Evolutionary conservation across 2,888 invertebrate genomes (phyloP), one percentile per base, ranked within the genome.

Genomic region (Criorhina ranunculi): DNA sequence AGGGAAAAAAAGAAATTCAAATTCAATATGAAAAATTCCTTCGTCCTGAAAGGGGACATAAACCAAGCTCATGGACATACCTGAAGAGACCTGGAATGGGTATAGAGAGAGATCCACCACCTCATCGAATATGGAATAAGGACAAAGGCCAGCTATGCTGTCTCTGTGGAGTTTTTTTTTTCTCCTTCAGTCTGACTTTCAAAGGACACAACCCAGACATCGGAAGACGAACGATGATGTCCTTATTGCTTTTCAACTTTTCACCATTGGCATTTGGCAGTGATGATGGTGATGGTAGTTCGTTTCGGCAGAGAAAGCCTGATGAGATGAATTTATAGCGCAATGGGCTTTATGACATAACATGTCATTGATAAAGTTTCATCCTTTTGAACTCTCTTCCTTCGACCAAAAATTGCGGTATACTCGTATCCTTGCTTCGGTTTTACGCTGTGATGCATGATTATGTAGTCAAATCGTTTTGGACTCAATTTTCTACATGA

Each of bases 401-500:
- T 19, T 35, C n/a, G 33, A 31, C 12, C 49, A 46, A 11, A 46
- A 11, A 6, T 4, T 67, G 19, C 59, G 29, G 31, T 8, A 11
- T n/a, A n/a, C n/a, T n/a, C n/a, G n/a, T 57, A 42, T 69, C 67
- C 67, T 77, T 49, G 51, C 19, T 37, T 42, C n/a, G 42, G 49
- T 31, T 44, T 44, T 51, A 40, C 33, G 49, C 53, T 12, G 57
- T 62, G 77, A 49, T 78, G 44, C 77, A 70, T 66, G 72, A 59
- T 72, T 66, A 72, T 79, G 59, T 49, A 79, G 64, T 79, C 79
- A 79, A 79, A 79, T 72, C 57, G 72, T 66, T 57, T 72, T 79
- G 72, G 79, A 79, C 79, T 79, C 79, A 79, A 79, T 79, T 79
- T 79, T 79, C 72, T 12, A 40, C 72, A 72, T 66, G 79, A 79